Percentiles rank a stretch among this genome's conserved stretches.
Conservation (phyloP, 2,797 vertebrate species). For the Podargus strigoides region DNA sequence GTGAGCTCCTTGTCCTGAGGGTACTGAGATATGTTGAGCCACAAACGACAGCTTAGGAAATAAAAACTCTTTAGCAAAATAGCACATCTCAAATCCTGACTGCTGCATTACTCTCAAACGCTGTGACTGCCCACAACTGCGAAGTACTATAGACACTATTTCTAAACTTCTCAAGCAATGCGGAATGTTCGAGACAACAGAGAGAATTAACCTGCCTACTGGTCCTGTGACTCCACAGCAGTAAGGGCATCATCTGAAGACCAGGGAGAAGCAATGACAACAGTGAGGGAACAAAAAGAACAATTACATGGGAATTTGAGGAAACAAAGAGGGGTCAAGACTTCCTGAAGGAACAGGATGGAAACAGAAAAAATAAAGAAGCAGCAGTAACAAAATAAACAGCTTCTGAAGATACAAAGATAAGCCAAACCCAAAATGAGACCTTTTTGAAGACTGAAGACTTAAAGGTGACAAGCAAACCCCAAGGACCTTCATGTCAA, state of each 20-base stretch:
- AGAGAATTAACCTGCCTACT: neutral
- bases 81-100: neutral
- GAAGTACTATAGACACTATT: neutral
- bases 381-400: neutral
- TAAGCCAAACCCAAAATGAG: neutral
- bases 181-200: neutral
- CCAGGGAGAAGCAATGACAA: neutral
- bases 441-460: neutral
- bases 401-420: neutral
- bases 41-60: neutral
- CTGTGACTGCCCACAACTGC: neutral
- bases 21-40: neutral
- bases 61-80: neutral
- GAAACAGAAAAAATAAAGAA: neutral
- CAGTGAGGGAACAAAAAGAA: neutral
- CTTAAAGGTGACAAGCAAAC: neutral
- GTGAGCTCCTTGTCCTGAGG: neutral
- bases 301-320: neutral
- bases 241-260: neutral
- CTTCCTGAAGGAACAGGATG: neutral
- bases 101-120: neutral
- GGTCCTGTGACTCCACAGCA: neutral
- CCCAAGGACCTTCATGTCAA: neutral
- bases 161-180: neutral
- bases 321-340: neutral